A percentile compares a stretch with the other conserved stretches of the same genome.
Evolutionary conservation across 37 sponge, comb jelly and placozoan genomes (phyloP).

Genomic region (Aplysina aerophoba): DNA sequence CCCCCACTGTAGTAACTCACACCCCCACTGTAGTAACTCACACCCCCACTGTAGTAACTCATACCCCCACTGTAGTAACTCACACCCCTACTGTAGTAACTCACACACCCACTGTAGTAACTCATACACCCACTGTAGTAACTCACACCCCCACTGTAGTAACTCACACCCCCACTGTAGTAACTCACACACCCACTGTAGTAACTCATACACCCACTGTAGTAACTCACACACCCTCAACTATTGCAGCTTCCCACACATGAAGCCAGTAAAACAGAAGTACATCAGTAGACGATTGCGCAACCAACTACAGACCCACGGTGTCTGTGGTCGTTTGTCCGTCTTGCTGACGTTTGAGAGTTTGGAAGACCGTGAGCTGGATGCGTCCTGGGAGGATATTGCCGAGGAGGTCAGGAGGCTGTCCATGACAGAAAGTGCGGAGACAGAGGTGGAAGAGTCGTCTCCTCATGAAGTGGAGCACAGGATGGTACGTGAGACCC

Average conservation of each 20-base stretch:
- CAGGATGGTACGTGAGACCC: neutral
- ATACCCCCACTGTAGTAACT: too few species aligned
- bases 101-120: too few species aligned
- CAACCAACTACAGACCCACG: slow-evolving; percentile 11
- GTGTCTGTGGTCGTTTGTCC: neutral
- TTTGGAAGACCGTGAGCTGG: neutral
- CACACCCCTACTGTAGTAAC: too few species aligned
- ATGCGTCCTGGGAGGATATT: slow-evolving; percentile 6
- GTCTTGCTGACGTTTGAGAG: neutral
- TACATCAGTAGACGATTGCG: neutral
- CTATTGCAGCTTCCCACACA: neutral
- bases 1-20: too few species aligned
- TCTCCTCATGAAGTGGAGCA: slow-evolving; percentile 15
- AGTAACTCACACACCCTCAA: too few species aligned
- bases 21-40: too few species aligned
- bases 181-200: too few species aligned
- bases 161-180: too few species aligned
- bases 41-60: too few species aligned
- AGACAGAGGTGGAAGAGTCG: neutral
- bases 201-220: too few species aligned
- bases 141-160: too few species aligned
- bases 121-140: too few species aligned
- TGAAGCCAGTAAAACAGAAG: neutral
- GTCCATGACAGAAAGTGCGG: neutral
- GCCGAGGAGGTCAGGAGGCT: neutral